Evolutionary conservation across 2,888 invertebrate genomes (phyloP).

Genomic region (Aproaerema taeniolella): DNA sequence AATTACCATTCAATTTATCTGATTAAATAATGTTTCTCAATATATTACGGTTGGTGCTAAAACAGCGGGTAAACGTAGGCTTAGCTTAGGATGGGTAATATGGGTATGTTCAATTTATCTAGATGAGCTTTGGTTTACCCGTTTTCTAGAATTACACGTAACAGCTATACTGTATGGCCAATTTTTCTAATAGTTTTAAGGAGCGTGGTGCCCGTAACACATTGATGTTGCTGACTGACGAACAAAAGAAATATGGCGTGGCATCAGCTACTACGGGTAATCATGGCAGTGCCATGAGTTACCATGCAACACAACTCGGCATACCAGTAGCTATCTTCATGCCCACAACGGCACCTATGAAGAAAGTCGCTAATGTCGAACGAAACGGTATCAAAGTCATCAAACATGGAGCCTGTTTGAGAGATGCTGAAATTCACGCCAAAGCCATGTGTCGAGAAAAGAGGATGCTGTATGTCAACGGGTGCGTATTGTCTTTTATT

Average conservation of each 20-base stretch:
- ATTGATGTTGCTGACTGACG: constrained; percentile 82
- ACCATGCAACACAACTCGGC: constrained; percentile 83
- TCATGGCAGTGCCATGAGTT: constrained; percentile 88
- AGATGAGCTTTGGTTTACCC: too few species aligned
- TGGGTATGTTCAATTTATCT: too few species aligned
- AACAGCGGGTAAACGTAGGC: too few species aligned
- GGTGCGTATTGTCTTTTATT: constrained; percentile 69
- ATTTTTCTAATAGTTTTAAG: constrained; percentile 96
- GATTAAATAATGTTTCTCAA: too few species aligned
- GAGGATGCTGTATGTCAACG: constrained; percentile 89
- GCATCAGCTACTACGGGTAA: constrained; percentile 95
- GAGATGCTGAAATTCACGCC: constrained; percentile 86
- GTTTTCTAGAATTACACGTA: too few species aligned
- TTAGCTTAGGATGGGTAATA: too few species aligned
- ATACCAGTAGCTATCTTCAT: constrained; percentile 90
- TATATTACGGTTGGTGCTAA: too few species aligned
- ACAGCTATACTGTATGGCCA: too few species aligned
- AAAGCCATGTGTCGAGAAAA: constrained; percentile 83
- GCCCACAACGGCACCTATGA: constrained; percentile 92
- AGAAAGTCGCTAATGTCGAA: constrained; percentile 91
- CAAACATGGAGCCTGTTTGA: constrained; percentile 85
- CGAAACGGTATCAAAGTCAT: constrained; percentile 89
- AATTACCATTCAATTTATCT: constrained; percentile 25
- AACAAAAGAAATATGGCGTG: constrained; percentile 86
- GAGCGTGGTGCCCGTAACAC: constrained; percentile 94